Percentiles rank a stretch among this genome's conserved stretches.
Evolutionary conservation across 23 tunicate genomes (phyloP).

Genomic region (Trididemnum clinides): DNA sequence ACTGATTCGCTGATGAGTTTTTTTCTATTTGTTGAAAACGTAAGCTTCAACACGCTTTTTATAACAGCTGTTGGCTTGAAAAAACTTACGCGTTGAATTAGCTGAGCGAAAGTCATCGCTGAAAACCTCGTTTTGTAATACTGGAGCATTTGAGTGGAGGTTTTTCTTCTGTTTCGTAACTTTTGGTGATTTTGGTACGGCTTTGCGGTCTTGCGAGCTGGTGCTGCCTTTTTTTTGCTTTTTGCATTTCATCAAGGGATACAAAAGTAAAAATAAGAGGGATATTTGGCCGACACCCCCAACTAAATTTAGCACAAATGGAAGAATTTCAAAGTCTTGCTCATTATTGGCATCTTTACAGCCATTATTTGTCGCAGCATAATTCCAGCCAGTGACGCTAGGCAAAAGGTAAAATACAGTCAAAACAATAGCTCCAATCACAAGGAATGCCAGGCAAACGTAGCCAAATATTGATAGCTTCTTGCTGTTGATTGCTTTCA

Average conservation of each 20-base stretch:
- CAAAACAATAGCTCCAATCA: constrained; percentile 28
- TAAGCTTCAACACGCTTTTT: no score
- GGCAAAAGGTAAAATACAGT: constrained; percentile 53
- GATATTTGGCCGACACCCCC: constrained; percentile 36
- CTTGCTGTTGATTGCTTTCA: constrained; percentile 20
- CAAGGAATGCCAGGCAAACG: constrained; percentile 29
- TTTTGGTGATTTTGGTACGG: no score
- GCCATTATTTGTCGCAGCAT: constrained; percentile 55
- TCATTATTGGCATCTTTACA: constrained; percentile 56
- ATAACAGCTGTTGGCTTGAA: no score
- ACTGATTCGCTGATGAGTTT: no score
- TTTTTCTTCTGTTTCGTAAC: no score
- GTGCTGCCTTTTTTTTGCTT: neutral
- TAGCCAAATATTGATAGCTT: constrained; percentile 21
- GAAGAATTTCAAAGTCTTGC: constrained; percentile 47
- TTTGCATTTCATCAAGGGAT: constrained; percentile 2
- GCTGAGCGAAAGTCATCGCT: no score
- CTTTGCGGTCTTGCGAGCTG: no score
- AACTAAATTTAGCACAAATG: constrained; percentile 10
- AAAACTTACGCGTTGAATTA: no score
- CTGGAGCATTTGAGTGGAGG: no score
- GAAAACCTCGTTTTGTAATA: no score
- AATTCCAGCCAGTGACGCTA: constrained; percentile 54
- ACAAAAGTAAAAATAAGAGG: constrained; percentile 12
- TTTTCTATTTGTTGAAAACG: no score